Evolutionary conservation across 2,888 invertebrate genomes (phyloP).

Genomic region (Ypsolopha sequella): DNA sequence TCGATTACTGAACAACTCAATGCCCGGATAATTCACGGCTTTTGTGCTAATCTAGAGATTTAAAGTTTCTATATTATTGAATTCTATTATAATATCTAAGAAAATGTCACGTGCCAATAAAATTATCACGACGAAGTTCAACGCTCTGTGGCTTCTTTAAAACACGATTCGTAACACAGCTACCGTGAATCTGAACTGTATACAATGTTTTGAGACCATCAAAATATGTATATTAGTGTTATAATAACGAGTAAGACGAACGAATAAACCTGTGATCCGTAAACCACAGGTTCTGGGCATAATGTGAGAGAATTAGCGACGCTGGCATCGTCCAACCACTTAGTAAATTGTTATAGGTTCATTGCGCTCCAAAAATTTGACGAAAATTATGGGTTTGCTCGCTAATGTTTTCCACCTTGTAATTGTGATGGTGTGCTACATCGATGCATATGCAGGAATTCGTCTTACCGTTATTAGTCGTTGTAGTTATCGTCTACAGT

Average conservation of each 20-base stretch:
- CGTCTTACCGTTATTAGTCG: constrained; percentile 47
- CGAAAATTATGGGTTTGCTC: constrained; percentile 64
- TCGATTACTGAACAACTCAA: constrained; percentile 11
- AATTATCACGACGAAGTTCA: constrained; percentile 18
- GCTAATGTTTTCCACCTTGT: constrained; percentile 59
- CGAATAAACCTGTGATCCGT: constrained; percentile 27
- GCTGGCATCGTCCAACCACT: constrained; percentile 43
- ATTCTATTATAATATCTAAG: constrained; percentile 5
- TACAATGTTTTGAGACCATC: neutral
- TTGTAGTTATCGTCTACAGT: constrained; percentile 19
- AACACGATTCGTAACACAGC: neutral
- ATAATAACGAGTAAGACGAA: constrained; percentile 4
- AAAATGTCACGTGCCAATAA: constrained; percentile 17
- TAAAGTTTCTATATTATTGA: neutral
- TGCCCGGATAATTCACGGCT: constrained; percentile 8
- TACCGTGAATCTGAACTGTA: neutral
- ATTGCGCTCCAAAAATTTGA: constrained; percentile 52
- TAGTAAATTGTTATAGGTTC: constrained; percentile 57
- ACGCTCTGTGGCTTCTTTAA: constrained; percentile 4
- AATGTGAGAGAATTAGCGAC: constrained; percentile 41
- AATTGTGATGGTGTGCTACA: constrained; percentile 53
- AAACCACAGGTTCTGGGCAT: constrained; percentile 47
- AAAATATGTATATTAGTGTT: neutral
- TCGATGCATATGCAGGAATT: constrained; percentile 50
- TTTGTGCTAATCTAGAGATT: neutral